Conservation (phyloP, 1,140 invertebrate genomes). For the Brachionus rotundiformis region DNA sequence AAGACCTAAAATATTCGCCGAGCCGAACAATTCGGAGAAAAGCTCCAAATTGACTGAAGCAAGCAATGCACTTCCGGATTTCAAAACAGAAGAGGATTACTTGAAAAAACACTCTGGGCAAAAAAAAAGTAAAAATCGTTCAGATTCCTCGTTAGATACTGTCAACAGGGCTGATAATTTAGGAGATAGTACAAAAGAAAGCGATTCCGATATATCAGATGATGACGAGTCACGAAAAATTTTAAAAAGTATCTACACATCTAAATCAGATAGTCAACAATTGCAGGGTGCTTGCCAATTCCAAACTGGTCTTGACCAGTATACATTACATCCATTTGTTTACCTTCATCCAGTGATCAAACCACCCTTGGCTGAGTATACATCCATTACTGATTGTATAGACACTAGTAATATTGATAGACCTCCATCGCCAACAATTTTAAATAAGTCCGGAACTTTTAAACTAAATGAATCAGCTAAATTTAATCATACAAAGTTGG, state of each 20-base stretch:
- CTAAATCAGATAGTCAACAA: neutral
- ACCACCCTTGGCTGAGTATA: conserved; percentile 33
- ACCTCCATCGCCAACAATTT: conserved; percentile 28
- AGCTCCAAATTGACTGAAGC: neutral
- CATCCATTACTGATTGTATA: conserved; percentile 46
- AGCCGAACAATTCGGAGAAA: neutral
- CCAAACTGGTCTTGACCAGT: conserved; percentile 15
- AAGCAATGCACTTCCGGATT: neutral
- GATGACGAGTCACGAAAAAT: neutral
- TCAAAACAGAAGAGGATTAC: neutral
- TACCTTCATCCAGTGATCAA: conserved; percentile 34
- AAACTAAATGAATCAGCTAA: conserved; percentile 18
- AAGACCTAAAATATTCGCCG: neutral
- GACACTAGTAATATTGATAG: conserved; percentile 40
- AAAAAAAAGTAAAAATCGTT: neutral
- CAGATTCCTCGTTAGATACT: conserved; percentile 10
- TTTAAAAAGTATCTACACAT: conserved; percentile 12
- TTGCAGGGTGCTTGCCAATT: neutral
- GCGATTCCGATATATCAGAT: neutral
- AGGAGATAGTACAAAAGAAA: conserved; percentile 3
- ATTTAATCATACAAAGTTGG: neutral
- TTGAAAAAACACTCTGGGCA: neutral
- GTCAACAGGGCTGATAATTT: neutral
- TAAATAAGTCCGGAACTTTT: neutral
- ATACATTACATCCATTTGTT: conserved; percentile 29